Evolutionary conservation across 2,113 vertebrate genomes (phyloP).

Genomic region (Callopanchax toddi): DNA sequence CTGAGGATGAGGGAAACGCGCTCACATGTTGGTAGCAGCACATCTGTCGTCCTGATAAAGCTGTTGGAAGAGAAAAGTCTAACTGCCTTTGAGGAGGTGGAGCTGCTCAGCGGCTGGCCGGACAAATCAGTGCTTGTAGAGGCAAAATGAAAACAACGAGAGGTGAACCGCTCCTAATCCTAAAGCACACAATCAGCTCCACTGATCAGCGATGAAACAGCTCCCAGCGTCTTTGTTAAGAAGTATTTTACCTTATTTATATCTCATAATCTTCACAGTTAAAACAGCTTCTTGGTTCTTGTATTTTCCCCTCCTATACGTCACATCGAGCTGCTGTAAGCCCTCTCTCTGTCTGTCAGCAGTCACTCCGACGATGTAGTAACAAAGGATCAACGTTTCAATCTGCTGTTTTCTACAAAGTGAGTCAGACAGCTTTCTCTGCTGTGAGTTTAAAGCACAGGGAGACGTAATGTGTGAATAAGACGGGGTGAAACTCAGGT

Average conservation of each 20-base stretch:
- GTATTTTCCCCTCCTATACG: neutral
- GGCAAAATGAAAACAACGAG: slow-evolving; percentile 58
- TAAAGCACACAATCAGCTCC: slow-evolving; percentile 45
- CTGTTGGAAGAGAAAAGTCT: slow-evolving; percentile 24
- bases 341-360: slow-evolving; percentile 68
- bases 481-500: slow-evolving; percentile 38
- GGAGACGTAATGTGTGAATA: slow-evolving; percentile 48
- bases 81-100: slow-evolving; percentile 19
- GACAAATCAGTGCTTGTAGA: slow-evolving; percentile 47
- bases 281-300: no score
- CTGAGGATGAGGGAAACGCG: slow-evolving; percentile 26
- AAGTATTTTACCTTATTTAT: no score
- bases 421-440: slow-evolving; percentile 52
- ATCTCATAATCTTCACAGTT: no score
- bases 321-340: neutral
- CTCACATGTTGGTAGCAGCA: neutral
- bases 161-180: slow-evolving; percentile 56
- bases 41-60: slow-evolving; percentile 14
- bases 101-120: slow-evolving; percentile 25
- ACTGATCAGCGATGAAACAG: slow-evolving; percentile 40
- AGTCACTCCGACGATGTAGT: slow-evolving; percentile 63
- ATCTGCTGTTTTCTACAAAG: slow-evolving; percentile 58
- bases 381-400: slow-evolving; percentile 75
- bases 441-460: slow-evolving; percentile 49
- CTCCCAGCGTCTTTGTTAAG: no score